Percentiles rank a stretch among this genome's conserved stretches.
Conservation (phyloP, 2,888 invertebrate genomes). For the Drymonia ruficornis region DNA sequence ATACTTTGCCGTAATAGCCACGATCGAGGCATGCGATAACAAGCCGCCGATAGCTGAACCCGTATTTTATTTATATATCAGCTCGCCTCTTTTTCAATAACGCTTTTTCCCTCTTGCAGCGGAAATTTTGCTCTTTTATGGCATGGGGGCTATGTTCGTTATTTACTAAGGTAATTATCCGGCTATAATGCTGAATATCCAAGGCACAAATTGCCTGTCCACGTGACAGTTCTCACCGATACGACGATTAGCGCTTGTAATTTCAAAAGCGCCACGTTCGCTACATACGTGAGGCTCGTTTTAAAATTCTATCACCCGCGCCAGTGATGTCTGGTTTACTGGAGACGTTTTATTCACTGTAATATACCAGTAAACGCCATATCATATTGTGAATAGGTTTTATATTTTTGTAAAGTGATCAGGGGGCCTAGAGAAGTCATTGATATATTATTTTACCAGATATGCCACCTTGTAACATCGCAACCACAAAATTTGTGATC, state of each 20-base stretch:
- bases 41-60: conserved; percentile 85
- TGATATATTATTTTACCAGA: background rate
- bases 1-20: conserved; percentile 79
- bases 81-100: conserved; percentile 83
- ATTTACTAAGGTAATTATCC: conserved; percentile 79
- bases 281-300: background rate
- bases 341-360: no score
- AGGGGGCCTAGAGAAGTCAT: no score
- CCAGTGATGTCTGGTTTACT: background rate
- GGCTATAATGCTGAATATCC: conserved; percentile 72
- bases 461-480: background rate
- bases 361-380: no score
- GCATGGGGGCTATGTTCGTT: conserved; percentile 73
- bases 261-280: conserved; percentile 12
- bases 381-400: no score
- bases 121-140: conserved; percentile 82
- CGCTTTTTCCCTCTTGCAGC: conserved; percentile 76
- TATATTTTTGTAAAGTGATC: no score
- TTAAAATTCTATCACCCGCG: background rate
- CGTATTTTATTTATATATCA: conserved; percentile 85
- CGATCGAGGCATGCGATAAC: conserved; percentile 84
- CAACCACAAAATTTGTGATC: no score
- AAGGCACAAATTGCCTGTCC: conserved; percentile 68
- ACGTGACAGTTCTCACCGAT: conserved; percentile 62
- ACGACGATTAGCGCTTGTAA: conserved; percentile 18